Conservation (phyloP, 2,797 vertebrate genomes). For the Aldrovandia affinis region DNA sequence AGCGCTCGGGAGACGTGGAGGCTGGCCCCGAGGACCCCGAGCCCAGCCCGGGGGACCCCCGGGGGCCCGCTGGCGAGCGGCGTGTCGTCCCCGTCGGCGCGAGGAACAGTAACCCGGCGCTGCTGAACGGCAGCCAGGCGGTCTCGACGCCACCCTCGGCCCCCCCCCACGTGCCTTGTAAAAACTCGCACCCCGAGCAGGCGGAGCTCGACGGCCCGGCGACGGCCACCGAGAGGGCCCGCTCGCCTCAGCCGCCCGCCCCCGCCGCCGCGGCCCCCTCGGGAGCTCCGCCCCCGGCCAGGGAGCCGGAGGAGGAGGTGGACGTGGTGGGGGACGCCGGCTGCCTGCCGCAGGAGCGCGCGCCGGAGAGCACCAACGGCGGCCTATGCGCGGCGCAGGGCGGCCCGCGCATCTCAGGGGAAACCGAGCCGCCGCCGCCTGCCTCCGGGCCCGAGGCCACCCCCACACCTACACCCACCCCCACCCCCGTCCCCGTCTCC, state of each 20-base stretch:
- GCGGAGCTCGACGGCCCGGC: constrained; percentile 72
- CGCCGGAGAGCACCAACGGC: constrained; percentile 69
- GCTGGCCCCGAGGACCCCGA: constrained; percentile 71
- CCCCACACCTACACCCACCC: constrained; percentile 61
- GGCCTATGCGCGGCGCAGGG: constrained; percentile 57
- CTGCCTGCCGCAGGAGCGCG: constrained; percentile 81
- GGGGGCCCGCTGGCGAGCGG: constrained; percentile 71
- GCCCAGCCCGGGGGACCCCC: constrained; percentile 64
- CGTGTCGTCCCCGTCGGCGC: constrained; percentile 77
- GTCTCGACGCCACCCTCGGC: constrained; percentile 73
- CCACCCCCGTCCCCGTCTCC: constrained; percentile 40
- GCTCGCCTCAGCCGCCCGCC: constrained; percentile 41
- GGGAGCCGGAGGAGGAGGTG: constrained; percentile 90
- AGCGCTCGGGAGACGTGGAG: constrained; percentile 72
- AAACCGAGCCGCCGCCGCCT: constrained; percentile 73
- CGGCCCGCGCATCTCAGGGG: constrained; percentile 83
- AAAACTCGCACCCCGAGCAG: constrained; percentile 82
- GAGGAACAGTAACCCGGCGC: constrained; percentile 68
- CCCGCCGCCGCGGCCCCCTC: constrained; percentile 63
- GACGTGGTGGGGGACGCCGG: constrained; percentile 87
- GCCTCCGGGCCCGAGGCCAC: constrained; percentile 45
- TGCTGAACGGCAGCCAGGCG: constrained; percentile 83
- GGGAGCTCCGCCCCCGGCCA: constrained; percentile 75
- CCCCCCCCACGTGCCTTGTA: constrained; percentile 96
- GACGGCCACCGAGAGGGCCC: background rate